Conservation (phyloP, 2,797 vertebrate species). For the Myripristis murdjan region DNA sequence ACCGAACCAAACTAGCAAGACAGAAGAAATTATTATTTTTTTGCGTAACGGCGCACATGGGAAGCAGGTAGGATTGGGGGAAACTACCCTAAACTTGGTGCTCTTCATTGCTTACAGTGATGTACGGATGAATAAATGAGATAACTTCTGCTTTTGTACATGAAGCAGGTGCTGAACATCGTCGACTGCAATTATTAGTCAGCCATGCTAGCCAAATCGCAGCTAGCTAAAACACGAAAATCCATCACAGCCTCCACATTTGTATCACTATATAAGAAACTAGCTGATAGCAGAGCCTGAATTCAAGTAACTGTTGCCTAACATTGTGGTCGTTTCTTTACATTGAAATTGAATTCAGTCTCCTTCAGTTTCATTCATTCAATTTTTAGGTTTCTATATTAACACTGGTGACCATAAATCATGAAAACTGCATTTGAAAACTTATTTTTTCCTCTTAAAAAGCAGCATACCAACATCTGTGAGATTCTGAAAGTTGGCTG, state of each 20-base stretch:
- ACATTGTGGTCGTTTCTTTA: too few relatives aligned
- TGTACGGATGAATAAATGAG: too few relatives aligned
- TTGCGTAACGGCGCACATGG: background rate
- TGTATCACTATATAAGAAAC: too few relatives aligned
- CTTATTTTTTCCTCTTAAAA: background rate
- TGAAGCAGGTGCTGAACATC: background rate
- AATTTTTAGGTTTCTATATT: too few relatives aligned
- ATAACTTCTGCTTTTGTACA: background rate
- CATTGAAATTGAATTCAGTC: too few relatives aligned
- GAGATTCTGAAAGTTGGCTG: background rate
- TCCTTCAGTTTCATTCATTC: too few relatives aligned
- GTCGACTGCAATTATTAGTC: background rate
- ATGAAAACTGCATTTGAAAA: background rate
- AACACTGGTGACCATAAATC: background rate
- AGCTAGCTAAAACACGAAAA: background rate
- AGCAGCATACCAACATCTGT: background rate
- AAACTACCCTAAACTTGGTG: background rate
- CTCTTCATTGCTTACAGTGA: too few relatives aligned
- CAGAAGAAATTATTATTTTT: too few relatives aligned
- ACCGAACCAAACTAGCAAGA: too few relatives aligned
- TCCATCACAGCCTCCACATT: background rate
- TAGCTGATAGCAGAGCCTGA: too few relatives aligned
- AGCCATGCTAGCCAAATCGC: background rate
- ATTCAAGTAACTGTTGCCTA: background rate
- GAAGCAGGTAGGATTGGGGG: background rate